Conservation (phyloP, 1,140 invertebrate species). For the Pararge aegeria region DNA sequence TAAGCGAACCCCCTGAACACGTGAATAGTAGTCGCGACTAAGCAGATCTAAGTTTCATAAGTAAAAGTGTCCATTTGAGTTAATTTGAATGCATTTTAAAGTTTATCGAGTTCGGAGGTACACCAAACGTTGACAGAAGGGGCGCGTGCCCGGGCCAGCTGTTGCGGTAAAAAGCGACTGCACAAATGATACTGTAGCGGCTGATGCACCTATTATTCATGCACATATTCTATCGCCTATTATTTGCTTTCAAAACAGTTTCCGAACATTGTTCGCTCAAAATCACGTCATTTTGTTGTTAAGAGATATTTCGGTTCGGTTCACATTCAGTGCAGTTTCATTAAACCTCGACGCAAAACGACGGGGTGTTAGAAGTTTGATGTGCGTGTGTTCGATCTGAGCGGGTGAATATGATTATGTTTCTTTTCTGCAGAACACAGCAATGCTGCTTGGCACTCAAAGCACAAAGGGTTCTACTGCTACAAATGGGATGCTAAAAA, state of each 20-base stretch:
- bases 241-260: conserved; percentile 47
- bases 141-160: conserved; percentile 47
- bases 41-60: neutral
- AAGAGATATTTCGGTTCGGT: conserved; percentile 10
- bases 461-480: too few relatives aligned
- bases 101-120: neutral
- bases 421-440: too few relatives aligned
- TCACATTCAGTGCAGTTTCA: neutral
- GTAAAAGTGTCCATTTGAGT: conserved; percentile 8
- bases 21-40: too few relatives aligned
- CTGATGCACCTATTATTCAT: conserved; percentile 46
- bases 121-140: conserved; percentile 24
- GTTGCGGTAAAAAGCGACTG: conserved; percentile 46
- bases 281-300: conserved; percentile 25
- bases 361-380: too few relatives aligned
- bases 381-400: too few relatives aligned
- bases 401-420: too few relatives aligned
- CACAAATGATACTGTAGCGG: conserved; percentile 39
- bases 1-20: too few relatives aligned
- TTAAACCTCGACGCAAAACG: too few relatives aligned
- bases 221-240: conserved; percentile 52
- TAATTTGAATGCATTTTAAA: conserved; percentile 16
- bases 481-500: too few relatives aligned
- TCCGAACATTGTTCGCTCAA: conserved; percentile 23
- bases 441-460: too few relatives aligned